Evolutionary conservation across 2,113 vertebrate genomes (phyloP).

Genomic region (Protomyctophum bolini): DNA sequence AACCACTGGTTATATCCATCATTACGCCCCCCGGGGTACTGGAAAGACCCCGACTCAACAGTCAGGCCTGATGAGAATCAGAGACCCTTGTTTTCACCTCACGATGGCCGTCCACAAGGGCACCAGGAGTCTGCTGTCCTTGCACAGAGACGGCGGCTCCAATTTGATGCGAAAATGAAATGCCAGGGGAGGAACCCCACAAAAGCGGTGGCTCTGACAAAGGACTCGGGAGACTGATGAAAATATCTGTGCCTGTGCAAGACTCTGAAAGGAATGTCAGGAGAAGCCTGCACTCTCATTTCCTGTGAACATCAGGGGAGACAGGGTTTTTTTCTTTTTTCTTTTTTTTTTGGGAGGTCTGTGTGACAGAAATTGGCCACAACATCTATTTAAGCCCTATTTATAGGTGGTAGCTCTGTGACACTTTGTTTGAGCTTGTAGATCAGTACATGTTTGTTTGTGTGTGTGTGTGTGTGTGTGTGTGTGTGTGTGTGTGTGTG

Average conservation of each 20-base stretch:
- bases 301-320: constrained; percentile 54
- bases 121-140: constrained; percentile 45
- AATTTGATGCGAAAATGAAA: constrained; percentile 65
- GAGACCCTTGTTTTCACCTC: constrained; percentile 37
- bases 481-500: too few relatives aligned
- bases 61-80: constrained; percentile 38
- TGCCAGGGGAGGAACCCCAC: constrained; percentile 46
- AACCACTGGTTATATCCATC: too few relatives aligned
- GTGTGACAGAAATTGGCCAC: constrained; percentile 8
- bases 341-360: constrained; percentile 9
- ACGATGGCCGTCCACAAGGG: constrained; percentile 26
- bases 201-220: constrained; percentile 49
- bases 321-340: background rate
- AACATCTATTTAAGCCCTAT: background rate
- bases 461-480: too few relatives aligned
- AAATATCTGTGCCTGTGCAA: constrained; percentile 44
- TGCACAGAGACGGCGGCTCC: constrained; percentile 29
- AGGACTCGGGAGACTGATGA: constrained; percentile 53
- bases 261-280: constrained; percentile 42
- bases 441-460: too few relatives aligned
- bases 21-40: too few relatives aligned
- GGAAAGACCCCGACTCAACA: background rate
- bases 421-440: too few relatives aligned
- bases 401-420: too few relatives aligned
- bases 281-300: constrained; percentile 49